Evolutionary conservation across 2,113 vertebrate genomes (phyloP).

Genomic region (Halcyon malimbica): DNA sequence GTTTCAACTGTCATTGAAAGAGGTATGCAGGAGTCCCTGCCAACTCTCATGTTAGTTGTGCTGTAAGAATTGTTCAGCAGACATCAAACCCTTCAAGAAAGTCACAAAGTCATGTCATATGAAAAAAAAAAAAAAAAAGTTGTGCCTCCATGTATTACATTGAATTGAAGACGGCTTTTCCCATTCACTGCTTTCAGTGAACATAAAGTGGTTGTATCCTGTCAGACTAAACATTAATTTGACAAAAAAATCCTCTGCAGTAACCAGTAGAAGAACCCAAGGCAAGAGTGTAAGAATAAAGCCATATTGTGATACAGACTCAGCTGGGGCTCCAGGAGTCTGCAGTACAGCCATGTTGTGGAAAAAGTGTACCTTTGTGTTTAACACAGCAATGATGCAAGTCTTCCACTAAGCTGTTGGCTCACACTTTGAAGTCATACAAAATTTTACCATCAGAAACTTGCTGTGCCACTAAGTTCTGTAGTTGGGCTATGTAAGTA

Average conservation of each 20-base stretch:
- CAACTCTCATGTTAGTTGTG: not conserved
- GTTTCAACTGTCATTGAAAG: not conserved
- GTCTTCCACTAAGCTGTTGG: not conserved
- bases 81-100: not conserved
- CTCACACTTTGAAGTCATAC: not conserved
- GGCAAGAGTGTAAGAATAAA: not conserved
- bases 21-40: not conserved
- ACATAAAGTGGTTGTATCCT: rapidly evolving
- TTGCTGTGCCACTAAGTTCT: not conserved
- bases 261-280: not conserved
- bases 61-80: not conserved
- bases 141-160: not conserved
- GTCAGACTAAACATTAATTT: not conserved
- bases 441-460: not conserved
- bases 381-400: not conserved
- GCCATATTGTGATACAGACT: not conserved
- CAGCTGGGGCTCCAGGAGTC: not conserved
- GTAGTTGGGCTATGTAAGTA: not conserved
- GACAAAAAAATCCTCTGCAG: not conserved
- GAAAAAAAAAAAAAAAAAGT: not conserved
- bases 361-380: not conserved
- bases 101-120: not conserved
- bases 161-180: not conserved
- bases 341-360: not conserved
- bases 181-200: not conserved